phyloP scores from a whole-genome alignment of 2,797 vertebrate species.

The Etheostoma nigrum region DNA sequence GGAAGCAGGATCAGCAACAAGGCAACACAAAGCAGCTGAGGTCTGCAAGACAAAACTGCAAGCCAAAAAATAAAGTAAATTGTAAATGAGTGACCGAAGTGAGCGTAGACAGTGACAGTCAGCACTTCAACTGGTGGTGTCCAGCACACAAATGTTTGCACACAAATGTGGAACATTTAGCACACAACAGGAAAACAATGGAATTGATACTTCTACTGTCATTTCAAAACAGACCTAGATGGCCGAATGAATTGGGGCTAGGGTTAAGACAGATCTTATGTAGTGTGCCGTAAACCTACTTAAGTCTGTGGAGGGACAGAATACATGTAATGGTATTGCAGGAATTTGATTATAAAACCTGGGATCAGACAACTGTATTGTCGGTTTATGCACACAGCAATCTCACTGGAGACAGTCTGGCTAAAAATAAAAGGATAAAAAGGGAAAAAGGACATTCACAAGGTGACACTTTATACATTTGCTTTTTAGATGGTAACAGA shows the following conservation, averaged over 20 bases:
- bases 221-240: constrained; percentile 23
- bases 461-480: constrained; percentile 17
- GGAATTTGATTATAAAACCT: constrained; percentile 7
- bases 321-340: constrained; percentile 10
- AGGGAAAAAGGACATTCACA: constrained; percentile 13
- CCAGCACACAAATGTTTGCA: background rate
- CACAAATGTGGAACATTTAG: background rate
- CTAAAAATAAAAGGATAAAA: constrained; percentile 14
- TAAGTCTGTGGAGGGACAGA: constrained; percentile 7
- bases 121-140: background rate
- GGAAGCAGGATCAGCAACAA: constrained; percentile 36
- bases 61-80: constrained; percentile 6
- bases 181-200: background rate
- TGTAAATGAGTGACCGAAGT: constrained; percentile 8
- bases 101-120: background rate
- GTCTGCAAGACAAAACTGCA: constrained; percentile 1
- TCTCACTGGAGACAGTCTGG: background rate
- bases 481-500: background rate
- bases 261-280: constrained; percentile 18
- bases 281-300: constrained; percentile 27
- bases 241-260: constrained; percentile 6
- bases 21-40: constrained; percentile 23
- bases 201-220: background rate
- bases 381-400: background rate
- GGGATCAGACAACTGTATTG: background rate